Evolutionary conservation across 1,140 invertebrate species (phyloP).

Genomic region (Adelges cooleyi): DNA sequence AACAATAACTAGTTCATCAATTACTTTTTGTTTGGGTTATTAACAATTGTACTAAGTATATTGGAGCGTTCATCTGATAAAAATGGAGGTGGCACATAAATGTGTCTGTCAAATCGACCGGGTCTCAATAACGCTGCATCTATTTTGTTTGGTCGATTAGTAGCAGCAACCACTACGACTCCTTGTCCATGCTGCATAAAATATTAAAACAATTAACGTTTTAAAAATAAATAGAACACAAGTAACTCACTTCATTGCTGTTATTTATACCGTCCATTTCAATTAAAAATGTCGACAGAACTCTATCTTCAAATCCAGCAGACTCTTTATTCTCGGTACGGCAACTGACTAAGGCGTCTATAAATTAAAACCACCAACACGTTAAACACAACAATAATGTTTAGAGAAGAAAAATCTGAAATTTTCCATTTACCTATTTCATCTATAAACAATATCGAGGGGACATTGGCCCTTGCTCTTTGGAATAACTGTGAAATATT

Average conservation of each 20-base stretch:
- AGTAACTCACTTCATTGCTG: slow-evolving; percentile 28
- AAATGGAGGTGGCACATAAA: slow-evolving; percentile 65
- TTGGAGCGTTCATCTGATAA: slow-evolving; percentile 47
- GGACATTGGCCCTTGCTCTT: slow-evolving; percentile 51
- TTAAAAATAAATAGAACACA: not conserved
- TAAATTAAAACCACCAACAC: slow-evolving; percentile 29
- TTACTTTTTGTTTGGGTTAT: slow-evolving; percentile 31
- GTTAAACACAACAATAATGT: no score
- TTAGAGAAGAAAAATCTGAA: not conserved
- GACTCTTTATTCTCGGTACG: slow-evolving; percentile 39
- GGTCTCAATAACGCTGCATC: slow-evolving; percentile 64
- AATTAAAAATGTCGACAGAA: slow-evolving; percentile 52
- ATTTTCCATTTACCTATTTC: slow-evolving; percentile 50
- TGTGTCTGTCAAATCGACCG: slow-evolving; percentile 59
- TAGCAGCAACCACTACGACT: slow-evolving; percentile 60
- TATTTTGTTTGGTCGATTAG: slow-evolving; percentile 66
- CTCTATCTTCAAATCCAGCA: slow-evolving; percentile 45
- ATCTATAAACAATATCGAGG: slow-evolving; percentile 62
- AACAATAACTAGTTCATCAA: not conserved
- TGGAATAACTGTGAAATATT: slow-evolving; percentile 51
- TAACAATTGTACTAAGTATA: slow-evolving; percentile 45
- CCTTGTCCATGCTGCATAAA: slow-evolving; percentile 30
- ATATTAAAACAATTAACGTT: not conserved
- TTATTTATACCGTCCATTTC: slow-evolving; percentile 57
- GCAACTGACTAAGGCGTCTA: slow-evolving; percentile 50